These are phyloP conservation scores for Brachylomia viminalis DNA, from an alignment of 2,888 invertebrate genomes.

Conservation along the genomic window DNA sequence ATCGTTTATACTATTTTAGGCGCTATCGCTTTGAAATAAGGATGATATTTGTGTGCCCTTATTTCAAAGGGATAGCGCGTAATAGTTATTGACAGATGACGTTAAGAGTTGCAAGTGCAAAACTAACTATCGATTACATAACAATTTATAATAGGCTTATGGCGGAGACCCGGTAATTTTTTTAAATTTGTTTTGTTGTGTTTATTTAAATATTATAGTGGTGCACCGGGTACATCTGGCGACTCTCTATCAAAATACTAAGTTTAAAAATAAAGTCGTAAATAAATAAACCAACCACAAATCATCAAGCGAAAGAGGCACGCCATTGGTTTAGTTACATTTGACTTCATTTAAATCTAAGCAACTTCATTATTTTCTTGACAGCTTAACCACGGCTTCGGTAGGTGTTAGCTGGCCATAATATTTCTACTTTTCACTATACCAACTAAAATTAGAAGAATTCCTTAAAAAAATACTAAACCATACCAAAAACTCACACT, in stretches of 20 bases:
- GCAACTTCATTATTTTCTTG: neutral
- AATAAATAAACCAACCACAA: neutral
- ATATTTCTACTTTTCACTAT: neutral
- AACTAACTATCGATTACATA: neutral
- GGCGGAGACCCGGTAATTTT: neutral
- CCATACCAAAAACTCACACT: neutral
- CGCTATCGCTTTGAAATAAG: slow-evolving; percentile 35
- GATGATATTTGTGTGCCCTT: neutral
- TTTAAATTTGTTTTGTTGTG: neutral
- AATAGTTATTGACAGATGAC: slow-evolving; percentile 57
- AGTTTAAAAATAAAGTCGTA: no score
- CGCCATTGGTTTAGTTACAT: neutral
- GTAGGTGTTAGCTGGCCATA: neutral
- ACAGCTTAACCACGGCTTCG: neutral
- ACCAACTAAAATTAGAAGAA: no score
- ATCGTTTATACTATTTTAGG: slow-evolving; percentile 61
- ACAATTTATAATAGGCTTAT: neutral
- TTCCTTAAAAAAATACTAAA: neutral
- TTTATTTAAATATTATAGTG: neutral
- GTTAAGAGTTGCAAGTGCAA: slow-evolving; percentile 33
- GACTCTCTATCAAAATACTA: neutral
- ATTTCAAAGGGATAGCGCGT: slow-evolving; percentile 33
- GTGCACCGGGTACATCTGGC: neutral
- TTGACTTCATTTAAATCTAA: accelerated
- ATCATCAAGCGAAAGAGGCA: neutral